Evolutionary conservation across 2,888 invertebrate genomes (phyloP).

Genomic region (Chalcosyrphus nemorum): DNA sequence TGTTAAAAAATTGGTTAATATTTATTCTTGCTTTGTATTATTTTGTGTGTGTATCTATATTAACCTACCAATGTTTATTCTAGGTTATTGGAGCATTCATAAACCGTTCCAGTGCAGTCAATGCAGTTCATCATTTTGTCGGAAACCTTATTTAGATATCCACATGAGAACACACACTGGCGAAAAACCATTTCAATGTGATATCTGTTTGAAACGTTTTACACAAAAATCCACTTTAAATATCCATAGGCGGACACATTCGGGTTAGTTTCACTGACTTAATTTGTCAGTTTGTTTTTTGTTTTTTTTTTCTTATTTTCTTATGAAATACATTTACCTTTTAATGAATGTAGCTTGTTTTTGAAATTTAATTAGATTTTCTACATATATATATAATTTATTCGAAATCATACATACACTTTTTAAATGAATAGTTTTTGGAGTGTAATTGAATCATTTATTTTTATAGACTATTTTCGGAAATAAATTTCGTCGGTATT

Average conservation of each 20-base stretch:
- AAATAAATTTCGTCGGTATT: too few species aligned
- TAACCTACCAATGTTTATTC: conserved; percentile 76
- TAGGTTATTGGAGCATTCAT: conserved; percentile 78
- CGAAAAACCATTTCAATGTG: conserved; percentile 84
- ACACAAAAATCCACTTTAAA: conserved; percentile 89
- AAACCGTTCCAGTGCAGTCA: conserved; percentile 85
- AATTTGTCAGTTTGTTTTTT: conserved; percentile 36
- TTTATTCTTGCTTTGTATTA: conserved; percentile 43
- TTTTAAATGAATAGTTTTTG: not conserved
- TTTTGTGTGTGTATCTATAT: conserved; percentile 59
- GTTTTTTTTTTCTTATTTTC: too few species aligned
- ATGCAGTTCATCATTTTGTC: conserved; percentile 85
- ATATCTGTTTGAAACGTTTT: conserved; percentile 87
- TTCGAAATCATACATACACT: not conserved
- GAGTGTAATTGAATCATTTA: not conserved
- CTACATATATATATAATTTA: not conserved
- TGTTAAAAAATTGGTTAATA: conserved; percentile 35
- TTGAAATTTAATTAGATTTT: not conserved
- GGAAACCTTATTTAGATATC: conserved; percentile 91
- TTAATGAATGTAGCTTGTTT: conserved; percentile 31
- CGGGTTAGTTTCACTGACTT: conserved; percentile 82
- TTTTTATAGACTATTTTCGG: conserved; percentile 17
- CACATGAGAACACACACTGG: conserved; percentile 90
- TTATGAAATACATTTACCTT: conserved; percentile 31
- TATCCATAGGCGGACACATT: conserved; percentile 88